phyloP scores from a whole-genome alignment of 2,113 vertebrate species.

The Raja brachyura region DNA sequence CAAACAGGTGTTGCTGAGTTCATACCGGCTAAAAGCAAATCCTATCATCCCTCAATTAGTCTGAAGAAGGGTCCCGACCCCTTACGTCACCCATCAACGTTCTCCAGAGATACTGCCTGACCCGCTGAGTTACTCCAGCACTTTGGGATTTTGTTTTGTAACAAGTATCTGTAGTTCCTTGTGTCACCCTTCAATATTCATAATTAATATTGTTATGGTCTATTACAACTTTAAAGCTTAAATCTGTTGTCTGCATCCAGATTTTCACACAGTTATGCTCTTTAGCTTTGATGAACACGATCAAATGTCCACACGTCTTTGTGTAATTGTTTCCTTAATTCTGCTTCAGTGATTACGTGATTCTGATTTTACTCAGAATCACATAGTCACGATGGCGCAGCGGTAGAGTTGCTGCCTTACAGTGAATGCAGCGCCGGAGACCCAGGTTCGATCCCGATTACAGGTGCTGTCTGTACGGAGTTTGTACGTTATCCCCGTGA shows the following conservation, averaged over 20 bases:
- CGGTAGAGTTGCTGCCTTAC: no score
- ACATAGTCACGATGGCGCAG: no score
- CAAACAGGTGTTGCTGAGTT: background rate
- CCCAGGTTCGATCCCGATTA: no score
- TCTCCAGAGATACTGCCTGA: no score
- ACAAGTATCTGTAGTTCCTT: background rate
- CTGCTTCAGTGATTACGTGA: background rate
- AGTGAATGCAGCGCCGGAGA: no score
- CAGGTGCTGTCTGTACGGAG: no score
- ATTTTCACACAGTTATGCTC: no score
- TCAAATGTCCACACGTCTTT: background rate
- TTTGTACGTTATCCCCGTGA: no score
- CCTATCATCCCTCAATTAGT: no score
- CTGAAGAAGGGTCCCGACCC: no score
- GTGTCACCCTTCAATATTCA: background rate
- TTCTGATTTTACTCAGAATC: background rate
- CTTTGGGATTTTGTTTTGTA: background rate
- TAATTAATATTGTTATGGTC: background rate
- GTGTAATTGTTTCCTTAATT: background rate
- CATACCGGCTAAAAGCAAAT: background rate
- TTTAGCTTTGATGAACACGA: background rate
- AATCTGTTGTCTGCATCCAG: background rate
- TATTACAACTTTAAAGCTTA: background rate
- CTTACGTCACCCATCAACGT: no score
- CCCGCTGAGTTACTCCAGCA: no score